Percentiles rank a stretch among this genome's conserved stretches.
Evolutionary conservation across 2,888 invertebrate species (phyloP).

Genomic region (Resseliella maxima): DNA sequence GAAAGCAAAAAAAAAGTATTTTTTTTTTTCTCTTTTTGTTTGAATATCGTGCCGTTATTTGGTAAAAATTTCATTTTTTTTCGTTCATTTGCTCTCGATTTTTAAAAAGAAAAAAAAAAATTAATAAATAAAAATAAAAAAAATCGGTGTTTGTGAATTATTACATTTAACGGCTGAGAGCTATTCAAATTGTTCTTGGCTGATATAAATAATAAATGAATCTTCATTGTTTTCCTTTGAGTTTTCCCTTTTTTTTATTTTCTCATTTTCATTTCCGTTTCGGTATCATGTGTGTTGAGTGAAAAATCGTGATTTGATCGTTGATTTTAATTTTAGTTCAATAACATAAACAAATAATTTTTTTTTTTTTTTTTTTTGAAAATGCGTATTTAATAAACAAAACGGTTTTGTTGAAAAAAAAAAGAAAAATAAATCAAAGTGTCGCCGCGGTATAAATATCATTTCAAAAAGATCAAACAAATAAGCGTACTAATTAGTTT

Average conservation of each 20-base stretch:
- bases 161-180: conserved; percentile 3
- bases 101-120: too few species aligned
- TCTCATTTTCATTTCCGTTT: neutral
- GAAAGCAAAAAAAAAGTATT: neutral
- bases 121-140: too few species aligned
- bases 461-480: neutral
- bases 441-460: neutral
- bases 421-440: neutral
- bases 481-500: conserved; percentile 11
- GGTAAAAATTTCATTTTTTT: neutral
- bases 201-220: neutral
- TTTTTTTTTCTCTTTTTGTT: neutral
- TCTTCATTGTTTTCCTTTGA: neutral
- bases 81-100: neutral
- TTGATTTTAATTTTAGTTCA: neutral
- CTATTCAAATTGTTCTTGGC: neutral
- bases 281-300: neutral
- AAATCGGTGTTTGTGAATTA: neutral
- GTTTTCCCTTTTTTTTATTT: neutral
- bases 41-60: conserved; percentile 25
- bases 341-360: neutral
- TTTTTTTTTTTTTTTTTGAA: neutral
- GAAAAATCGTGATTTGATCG: conserved; percentile 37
- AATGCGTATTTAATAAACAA: neutral
- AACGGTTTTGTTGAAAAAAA: neutral